A percentile compares a stretch with the other conserved stretches of the same genome.
Evolutionary conservation across 2,797 vertebrate genomes (phyloP).

Genomic region (Mus spretus): DNA sequence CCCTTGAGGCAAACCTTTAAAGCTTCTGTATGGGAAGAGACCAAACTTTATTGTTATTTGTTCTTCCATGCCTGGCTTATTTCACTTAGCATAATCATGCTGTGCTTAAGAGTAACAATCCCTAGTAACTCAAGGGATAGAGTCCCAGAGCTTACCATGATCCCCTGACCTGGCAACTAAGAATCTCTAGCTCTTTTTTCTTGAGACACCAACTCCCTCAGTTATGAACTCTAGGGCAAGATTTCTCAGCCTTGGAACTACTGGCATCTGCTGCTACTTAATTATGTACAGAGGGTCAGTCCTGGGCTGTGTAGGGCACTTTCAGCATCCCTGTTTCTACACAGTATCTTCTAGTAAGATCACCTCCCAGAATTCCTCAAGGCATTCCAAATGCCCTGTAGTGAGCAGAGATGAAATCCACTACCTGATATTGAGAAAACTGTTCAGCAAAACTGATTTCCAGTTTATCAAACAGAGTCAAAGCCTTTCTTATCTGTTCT

Average conservation of each 20-base stretch:
- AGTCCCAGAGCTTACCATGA: fast-evolving
- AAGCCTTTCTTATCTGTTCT: background rate
- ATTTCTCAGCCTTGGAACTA: background rate
- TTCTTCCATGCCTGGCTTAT: background rate
- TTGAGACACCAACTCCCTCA: background rate
- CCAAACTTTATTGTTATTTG: background rate
- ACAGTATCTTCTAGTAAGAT: too few species aligned
- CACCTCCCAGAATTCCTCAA: background rate
- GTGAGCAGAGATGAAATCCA: background rate
- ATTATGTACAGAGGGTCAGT: background rate
- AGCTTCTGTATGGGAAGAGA: background rate
- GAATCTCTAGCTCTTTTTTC: background rate
- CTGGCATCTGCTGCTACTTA: background rate
- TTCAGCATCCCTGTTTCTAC: background rate
- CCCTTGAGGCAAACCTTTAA: background rate
- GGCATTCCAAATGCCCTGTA: background rate
- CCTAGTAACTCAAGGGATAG: background rate
- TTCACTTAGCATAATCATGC: background rate
- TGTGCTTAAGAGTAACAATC: background rate
- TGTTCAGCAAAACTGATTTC: background rate
- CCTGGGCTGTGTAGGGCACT: fast-evolving
- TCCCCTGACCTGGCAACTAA: too few species aligned
- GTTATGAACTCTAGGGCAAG: background rate
- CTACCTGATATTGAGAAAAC: background rate
- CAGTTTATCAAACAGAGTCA: background rate